phyloP scores from a whole-genome alignment of 2,113 vertebrate species.

The Tragulus kanchil region DNA sequence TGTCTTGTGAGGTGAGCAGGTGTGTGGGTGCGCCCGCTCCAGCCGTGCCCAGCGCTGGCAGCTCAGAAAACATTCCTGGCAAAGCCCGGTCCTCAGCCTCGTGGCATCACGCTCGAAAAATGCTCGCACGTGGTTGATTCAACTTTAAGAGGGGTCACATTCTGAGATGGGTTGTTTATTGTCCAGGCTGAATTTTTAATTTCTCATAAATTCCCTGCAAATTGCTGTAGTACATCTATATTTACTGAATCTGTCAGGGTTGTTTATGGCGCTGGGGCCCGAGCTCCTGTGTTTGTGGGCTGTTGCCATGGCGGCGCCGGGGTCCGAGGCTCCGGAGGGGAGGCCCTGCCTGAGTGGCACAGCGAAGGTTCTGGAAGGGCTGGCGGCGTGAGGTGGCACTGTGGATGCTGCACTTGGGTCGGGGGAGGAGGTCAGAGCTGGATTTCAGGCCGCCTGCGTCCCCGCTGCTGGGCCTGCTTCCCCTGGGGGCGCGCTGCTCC shows the following conservation, averaged over 20 bases:
- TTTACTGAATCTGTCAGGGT: constrained; percentile 84
- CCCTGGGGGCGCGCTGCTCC: accelerated
- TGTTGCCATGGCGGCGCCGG: constrained; percentile 75
- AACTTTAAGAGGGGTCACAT: constrained; percentile 78
- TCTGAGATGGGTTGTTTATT: constrained; percentile 78
- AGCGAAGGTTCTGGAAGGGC: constrained; percentile 60
- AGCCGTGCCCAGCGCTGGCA: background rate
- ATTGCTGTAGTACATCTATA: constrained; percentile 82
- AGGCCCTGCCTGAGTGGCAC: background rate
- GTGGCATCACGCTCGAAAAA: constrained; percentile 80
- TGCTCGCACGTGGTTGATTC: constrained; percentile 83
- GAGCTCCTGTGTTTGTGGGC: constrained; percentile 83
- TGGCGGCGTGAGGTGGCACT: background rate
- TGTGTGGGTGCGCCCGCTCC: accelerated
- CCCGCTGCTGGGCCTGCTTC: background rate
- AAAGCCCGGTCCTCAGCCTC: constrained; percentile 11
- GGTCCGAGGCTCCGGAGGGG: constrained; percentile 44
- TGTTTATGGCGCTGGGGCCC: constrained; percentile 83
- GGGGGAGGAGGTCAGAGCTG: background rate
- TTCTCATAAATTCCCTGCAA: constrained; percentile 82
- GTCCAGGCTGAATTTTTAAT: constrained; percentile 82
- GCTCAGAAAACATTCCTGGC: background rate
- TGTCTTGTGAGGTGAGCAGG: background rate
- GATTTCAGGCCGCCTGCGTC: accelerated
- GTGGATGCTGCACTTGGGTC: background rate